phyloP scores from a whole-genome alignment of 2,888 invertebrate species.

The Hermaeophaga mercurialis region DNA sequence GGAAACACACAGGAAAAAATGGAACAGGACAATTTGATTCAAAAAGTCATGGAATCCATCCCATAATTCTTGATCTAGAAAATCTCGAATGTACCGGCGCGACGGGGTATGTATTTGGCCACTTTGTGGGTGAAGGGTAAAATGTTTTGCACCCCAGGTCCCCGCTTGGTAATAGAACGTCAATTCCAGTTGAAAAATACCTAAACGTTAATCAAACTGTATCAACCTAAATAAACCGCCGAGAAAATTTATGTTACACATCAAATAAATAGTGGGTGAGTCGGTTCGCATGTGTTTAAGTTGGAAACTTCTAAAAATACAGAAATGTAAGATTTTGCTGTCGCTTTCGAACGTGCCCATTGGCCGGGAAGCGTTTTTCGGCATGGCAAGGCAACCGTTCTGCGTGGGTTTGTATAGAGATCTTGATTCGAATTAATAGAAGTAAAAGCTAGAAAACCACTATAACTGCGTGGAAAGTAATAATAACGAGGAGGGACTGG shows the following conservation, averaged over 20 bases:
- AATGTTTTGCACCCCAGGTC: no score
- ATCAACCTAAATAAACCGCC: constrained; percentile 19
- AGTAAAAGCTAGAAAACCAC: constrained; percentile 52
- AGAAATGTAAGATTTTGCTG: constrained; percentile 49
- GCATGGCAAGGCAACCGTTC: constrained; percentile 26
- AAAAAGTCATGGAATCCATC: no score
- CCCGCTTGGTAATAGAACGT: no score
- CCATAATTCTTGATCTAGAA: no score
- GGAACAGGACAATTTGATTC: no score
- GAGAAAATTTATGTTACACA: constrained; percentile 18
- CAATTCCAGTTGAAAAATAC: neutral
- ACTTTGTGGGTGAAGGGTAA: no score
- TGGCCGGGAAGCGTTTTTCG: constrained; percentile 35
- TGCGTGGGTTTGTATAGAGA: constrained; percentile 45
- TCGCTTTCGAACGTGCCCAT: constrained; percentile 43
- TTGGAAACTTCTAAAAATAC: constrained; percentile 36
- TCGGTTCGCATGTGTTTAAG: constrained; percentile 36
- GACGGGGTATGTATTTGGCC: no score
- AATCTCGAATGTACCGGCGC: no score
- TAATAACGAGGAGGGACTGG: constrained; percentile 36
- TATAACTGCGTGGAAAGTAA: constrained; percentile 48
- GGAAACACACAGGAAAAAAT: no score
- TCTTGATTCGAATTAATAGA: constrained; percentile 47
- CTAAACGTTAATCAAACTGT: neutral
- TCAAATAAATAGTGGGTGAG: constrained; percentile 31